Conservation (phyloP, 2,888 invertebrate genomes). For the Melieria picta region DNA sequence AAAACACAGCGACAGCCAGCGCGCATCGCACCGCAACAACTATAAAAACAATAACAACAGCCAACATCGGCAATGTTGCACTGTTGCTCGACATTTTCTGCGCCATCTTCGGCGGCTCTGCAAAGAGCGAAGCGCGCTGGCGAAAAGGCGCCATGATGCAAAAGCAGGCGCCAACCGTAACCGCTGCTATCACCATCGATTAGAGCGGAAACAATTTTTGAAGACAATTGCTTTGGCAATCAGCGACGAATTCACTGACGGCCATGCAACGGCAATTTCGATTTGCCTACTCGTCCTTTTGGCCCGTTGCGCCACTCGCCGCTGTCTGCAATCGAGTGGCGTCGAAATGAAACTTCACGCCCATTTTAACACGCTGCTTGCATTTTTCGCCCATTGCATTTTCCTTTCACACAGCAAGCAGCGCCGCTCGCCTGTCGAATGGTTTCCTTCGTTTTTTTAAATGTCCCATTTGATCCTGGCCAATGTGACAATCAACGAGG, state of each 20-base stretch:
- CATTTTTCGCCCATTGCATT: background rate
- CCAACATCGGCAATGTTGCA: background rate
- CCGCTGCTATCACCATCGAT: slow-evolving; percentile 26
- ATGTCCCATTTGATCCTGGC: background rate
- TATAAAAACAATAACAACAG: background rate
- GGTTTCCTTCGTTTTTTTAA: no score
- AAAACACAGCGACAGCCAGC: slow-evolving; percentile 25
- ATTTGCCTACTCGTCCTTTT: slow-evolving; percentile 6
- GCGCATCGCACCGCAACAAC: background rate
- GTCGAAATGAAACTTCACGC: slow-evolving; percentile 8
- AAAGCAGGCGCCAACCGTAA: slow-evolving; percentile 7
- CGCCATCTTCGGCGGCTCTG: no score
- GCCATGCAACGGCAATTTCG: slow-evolving; percentile 2
- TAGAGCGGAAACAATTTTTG: slow-evolving; percentile 36
- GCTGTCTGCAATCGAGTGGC: slow-evolving; percentile 11
- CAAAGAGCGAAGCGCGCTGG: background rate
- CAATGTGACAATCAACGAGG: slow-evolving; percentile 5
- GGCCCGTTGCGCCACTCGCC: background rate
- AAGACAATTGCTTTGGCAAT: slow-evolving; percentile 40
- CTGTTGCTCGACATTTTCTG: background rate
- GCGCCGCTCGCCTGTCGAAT: background rate
- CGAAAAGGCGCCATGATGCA: background rate
- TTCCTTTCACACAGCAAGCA: background rate
- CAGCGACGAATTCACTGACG: slow-evolving; percentile 23
- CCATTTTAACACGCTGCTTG: slow-evolving; percentile 17